Evolutionary conservation across 1,140 invertebrate species (phyloP), one percentile per base, ranked within the genome.

Genomic region (Heliconius nattereri): DNA sequence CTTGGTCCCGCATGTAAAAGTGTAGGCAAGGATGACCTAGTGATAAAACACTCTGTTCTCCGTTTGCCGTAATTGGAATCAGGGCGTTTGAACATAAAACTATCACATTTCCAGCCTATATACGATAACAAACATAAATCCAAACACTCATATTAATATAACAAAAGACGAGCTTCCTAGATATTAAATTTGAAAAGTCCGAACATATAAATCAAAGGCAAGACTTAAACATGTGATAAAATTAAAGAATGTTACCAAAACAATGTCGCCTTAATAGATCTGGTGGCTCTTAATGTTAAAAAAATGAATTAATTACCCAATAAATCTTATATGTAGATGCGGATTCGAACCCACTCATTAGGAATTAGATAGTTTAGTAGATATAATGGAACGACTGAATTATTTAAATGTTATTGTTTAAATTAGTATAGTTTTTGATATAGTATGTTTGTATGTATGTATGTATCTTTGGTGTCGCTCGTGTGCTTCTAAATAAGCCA

Each of bases 301-400:
- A 86, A 83, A 89, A 87, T 85, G 85, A 86, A 86, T 87, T 86
- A 85, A 89, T 86, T 86, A 82, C 83, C 45, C 82, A 77, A 82
- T 87, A 86, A 86, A 89, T 86, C 86, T 85, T 79, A 71, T 66
- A 45, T 45, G 40, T 45, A 79, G 81, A 83, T 83, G 82, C 80
- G 60, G 82, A 79, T 85, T 83, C 78, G 82, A 87, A 57, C 54
- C 78, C 81, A 84, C 83, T 84, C 84, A 85, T 81, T 83, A 78
- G 77, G 75, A 72, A 29, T 77, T 45, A 45, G 52, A 78, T 75
- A 77, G 45, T 77, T 76, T 76, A 60, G 79, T 71, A 29, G 79
- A 78, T 75, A 81, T 85, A 79, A 84, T 84, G 74, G 80, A 79
- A 81, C 57, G 71, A 74, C 76, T 73, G 83, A 80, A 84, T 81